phyloP scores from a whole-genome alignment of 2,797 vertebrate species.

The Syncerus caffer region DNA sequence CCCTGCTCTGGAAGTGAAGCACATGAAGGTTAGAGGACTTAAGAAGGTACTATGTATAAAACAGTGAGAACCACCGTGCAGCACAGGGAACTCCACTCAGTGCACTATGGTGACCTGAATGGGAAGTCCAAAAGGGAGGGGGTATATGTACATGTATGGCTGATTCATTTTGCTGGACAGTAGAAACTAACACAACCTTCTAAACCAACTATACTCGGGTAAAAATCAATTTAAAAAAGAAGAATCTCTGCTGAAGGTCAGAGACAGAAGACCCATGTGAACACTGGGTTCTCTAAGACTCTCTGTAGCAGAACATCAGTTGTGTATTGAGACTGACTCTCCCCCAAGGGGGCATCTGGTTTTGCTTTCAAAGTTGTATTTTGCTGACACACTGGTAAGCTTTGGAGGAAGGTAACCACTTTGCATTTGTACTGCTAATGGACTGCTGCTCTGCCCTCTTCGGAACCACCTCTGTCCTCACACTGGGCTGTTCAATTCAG shows the following conservation, averaged over 20 bases:
- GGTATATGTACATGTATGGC: neutral
- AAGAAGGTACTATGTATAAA: neutral
- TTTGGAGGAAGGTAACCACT: neutral
- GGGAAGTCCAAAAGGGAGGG: neutral
- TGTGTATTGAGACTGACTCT: neutral
- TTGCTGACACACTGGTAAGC: neutral
- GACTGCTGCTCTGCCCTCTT: neutral
- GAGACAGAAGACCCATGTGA: neutral
- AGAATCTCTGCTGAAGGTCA: neutral
- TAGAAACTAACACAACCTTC: neutral
- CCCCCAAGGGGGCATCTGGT: neutral
- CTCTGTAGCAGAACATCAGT: neutral
- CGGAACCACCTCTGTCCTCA: neutral
- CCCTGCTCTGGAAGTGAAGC: neutral
- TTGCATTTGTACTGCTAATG: neutral
- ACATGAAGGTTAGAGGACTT: neutral
- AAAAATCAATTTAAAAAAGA: neutral
- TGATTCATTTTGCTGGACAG: neutral
- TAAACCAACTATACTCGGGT: neutral
- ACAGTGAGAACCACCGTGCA: neutral
- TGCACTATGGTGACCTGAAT: neutral
- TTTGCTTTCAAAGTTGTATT: neutral
- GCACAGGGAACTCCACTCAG: neutral
- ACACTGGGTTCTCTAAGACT: rapidly evolving
- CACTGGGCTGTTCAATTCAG: neutral